These are phyloP conservation scores for Atopsyche davidsoni DNA, from an alignment of 1,140 invertebrate species.

Conservation along the genomic window DNA sequence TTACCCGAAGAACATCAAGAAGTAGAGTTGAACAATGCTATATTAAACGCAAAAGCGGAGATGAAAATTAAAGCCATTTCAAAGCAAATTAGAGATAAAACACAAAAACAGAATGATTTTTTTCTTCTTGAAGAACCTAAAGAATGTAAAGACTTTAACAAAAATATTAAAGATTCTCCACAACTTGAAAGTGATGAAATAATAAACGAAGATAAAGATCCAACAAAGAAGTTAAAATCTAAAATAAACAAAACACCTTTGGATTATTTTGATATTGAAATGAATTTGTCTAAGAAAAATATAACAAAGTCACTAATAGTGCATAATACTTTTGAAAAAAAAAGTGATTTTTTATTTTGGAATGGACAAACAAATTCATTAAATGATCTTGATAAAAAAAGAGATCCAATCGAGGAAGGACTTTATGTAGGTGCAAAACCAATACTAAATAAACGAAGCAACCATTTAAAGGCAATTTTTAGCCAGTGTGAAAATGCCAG, in stretches of 20 bases:
- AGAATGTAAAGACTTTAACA: neutral
- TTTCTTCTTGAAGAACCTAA: conserved; percentile 5
- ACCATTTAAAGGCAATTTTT: conserved; percentile 8
- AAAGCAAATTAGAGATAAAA: conserved; percentile 2
- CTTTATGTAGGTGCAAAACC: conserved; percentile 14
- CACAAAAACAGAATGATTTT: conserved; percentile 12
- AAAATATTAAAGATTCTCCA: neutral
- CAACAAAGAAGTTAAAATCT: too few relatives aligned
- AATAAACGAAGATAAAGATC: too few relatives aligned
- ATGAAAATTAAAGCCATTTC: conserved; percentile 10
- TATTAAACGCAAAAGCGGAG: conserved; percentile 6
- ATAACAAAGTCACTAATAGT: conserved; percentile 11
- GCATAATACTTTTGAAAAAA: neutral
- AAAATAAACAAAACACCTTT: conserved; percentile 14
- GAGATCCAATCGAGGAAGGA: conserved; percentile 11
- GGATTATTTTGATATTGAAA: conserved; percentile 19
- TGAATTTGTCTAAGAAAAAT: conserved; percentile 4
- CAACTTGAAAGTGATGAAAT: too few relatives aligned
- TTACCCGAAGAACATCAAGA: conserved; percentile 14
- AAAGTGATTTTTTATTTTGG: conserved; percentile 14
- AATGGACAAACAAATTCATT: conserved; percentile 9
- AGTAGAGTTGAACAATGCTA: conserved; percentile 15
- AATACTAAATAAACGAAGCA: neutral
- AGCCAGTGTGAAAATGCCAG: conserved; percentile 14
- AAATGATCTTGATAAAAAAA: neutral